phyloP scores from a whole-genome alignment of 2,113 vertebrate genomes.

The Sorex araneus region DNA sequence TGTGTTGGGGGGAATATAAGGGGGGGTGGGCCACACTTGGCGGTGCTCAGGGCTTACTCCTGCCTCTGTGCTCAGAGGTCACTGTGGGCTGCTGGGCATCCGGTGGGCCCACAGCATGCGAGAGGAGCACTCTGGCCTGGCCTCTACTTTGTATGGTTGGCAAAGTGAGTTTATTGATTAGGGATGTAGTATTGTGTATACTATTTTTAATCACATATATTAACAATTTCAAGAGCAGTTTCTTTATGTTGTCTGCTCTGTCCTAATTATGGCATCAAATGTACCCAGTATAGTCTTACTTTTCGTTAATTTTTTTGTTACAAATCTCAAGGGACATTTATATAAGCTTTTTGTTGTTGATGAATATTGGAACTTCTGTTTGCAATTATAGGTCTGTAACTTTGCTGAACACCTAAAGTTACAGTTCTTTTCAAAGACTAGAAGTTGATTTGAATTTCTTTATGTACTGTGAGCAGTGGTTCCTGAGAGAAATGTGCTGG shows the following conservation, averaged over 20 bases:
- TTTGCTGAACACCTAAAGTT: neutral
- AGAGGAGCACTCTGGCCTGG: too few relatives aligned
- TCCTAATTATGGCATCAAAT: conserved; percentile 32
- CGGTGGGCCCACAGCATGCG: too few relatives aligned
- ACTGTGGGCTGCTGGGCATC: too few relatives aligned
- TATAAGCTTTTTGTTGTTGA: neutral
- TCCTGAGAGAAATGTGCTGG: too few relatives aligned
- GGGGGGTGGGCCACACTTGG: too few relatives aligned
- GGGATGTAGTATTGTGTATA: neutral
- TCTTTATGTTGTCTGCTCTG: neutral
- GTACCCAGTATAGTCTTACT: neutral
- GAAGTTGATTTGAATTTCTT: conserved; percentile 29
- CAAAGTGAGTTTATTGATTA: neutral
- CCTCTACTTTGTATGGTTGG: neutral
- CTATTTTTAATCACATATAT: conserved; percentile 35
- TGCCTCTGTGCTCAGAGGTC: too few relatives aligned
- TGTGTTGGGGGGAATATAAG: too few relatives aligned
- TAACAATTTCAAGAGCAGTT: conserved; percentile 38
- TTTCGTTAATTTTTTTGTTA: conserved; percentile 47
- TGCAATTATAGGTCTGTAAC: conserved; percentile 35
- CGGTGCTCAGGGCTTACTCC: too few relatives aligned
- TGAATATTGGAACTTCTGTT: conserved; percentile 29
- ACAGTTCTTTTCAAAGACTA: neutral
- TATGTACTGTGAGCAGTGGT: neutral
- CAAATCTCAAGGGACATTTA: neutral